These are phyloP conservation scores for Ptiloglossa arizonensis DNA, from an alignment of 1,140 invertebrate species.

Conservation along the genomic window DNA sequence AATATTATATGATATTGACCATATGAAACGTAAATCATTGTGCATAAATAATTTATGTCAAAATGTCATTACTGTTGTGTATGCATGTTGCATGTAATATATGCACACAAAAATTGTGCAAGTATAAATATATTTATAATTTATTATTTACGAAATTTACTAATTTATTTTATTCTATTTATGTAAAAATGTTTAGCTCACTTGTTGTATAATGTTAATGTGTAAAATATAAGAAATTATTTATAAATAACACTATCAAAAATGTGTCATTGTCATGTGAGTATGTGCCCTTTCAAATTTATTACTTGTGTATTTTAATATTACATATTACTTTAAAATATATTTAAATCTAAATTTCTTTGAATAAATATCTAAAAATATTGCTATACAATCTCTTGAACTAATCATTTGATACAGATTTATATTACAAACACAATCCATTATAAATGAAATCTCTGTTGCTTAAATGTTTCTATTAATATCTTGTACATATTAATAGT, in stretches of 20 bases:
- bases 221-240: conserved; percentile 15
- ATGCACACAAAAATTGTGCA: background rate
- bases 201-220: conserved; percentile 19
- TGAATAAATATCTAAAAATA: background rate
- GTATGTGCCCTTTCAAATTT: background rate
- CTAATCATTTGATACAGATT: background rate
- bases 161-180: conserved; percentile 14
- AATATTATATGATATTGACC: background rate
- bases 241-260: background rate
- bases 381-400: background rate
- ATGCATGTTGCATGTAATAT: background rate
- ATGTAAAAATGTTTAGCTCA: conserved; percentile 7
- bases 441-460: background rate
- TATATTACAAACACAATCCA: background rate
- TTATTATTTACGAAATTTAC: background rate
- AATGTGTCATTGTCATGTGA: background rate
- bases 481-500: too few relatives aligned
- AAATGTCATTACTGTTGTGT: conserved; percentile 1
- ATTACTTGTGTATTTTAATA: background rate
- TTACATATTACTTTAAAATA: background rate
- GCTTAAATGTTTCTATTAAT: too few relatives aligned
- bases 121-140: background rate
- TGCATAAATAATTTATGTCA: background rate
- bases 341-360: background rate
- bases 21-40: conserved; percentile 1